These are phyloP conservation scores for Cataglyphis hispanica DNA, from an alignment of 1,140 invertebrate species.

Conservation along the genomic window DNA sequence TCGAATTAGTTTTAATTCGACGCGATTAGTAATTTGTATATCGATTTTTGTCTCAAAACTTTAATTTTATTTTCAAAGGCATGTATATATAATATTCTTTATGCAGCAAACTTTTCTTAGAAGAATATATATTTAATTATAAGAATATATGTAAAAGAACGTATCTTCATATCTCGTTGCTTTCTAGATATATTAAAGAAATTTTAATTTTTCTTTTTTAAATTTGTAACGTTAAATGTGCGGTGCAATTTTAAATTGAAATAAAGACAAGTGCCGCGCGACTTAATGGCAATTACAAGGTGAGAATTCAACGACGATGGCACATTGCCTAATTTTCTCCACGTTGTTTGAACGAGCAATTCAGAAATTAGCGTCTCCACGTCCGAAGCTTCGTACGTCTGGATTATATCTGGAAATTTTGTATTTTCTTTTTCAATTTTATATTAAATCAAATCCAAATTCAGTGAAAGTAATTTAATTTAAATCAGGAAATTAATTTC, in stretches of 20 bases:
- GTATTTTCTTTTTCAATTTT: conserved; percentile 1
- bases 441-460: not conserved
- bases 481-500: too few relatives aligned
- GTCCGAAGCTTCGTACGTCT: not conserved
- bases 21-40: not conserved
- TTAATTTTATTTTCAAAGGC: not conserved
- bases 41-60: not conserved
- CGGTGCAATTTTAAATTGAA: conserved; percentile 10
- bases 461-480: conserved; percentile 12
- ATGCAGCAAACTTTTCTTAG: too few relatives aligned
- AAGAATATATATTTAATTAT: too few relatives aligned
- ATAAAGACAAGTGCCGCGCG: not conserved
- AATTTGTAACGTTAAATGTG: conserved; percentile 22
- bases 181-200: not conserved
- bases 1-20: not conserved
- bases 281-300: conserved; percentile 29
- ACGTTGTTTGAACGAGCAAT: not conserved
- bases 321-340: conserved; percentile 51
- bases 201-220: conserved; percentile 15
- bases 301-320: conserved; percentile 31
- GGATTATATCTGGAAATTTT: not conserved
- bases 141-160: not conserved
- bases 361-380: conserved; percentile 25
- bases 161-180: not conserved
- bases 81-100: not conserved